Percentiles rank a stretch among this genome's conserved stretches.
Evolutionary conservation across 2,797 vertebrate genomes (phyloP).

Genomic region (Enteromius radiatus): DNA sequence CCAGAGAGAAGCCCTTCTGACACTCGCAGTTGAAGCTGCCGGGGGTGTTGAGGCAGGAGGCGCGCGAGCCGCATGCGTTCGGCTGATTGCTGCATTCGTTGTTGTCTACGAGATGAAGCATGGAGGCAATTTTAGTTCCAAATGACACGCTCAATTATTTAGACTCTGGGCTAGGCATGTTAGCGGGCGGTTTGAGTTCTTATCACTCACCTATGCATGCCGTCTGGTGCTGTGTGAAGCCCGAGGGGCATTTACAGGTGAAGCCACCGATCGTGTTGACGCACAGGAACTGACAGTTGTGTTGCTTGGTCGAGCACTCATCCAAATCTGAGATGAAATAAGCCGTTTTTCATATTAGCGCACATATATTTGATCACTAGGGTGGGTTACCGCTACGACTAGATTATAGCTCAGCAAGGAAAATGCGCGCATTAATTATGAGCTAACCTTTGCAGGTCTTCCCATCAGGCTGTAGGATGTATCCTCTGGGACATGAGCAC

Average conservation of each 20-base stretch:
- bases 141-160: constrained; percentile 28
- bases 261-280: constrained; percentile 82
- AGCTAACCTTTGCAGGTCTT: constrained; percentile 92
- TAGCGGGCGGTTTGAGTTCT: background rate
- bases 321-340: constrained; percentile 76
- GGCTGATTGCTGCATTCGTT: constrained; percentile 81
- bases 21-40: constrained; percentile 90
- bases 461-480: constrained; percentile 88
- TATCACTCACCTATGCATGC: constrained; percentile 81
- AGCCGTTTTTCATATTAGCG: background rate
- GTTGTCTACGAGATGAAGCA: constrained; percentile 73
- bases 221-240: constrained; percentile 83
- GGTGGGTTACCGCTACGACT: background rate
- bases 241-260: constrained; percentile 82
- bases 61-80: constrained; percentile 75
- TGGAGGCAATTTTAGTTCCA: constrained; percentile 23
- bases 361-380: background rate
- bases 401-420: background rate
- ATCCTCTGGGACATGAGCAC: constrained; percentile 91
- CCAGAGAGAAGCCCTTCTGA: constrained; percentile 88
- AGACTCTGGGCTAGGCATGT: background rate
- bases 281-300: constrained; percentile 88
- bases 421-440: background rate
- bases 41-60: constrained; percentile 78
- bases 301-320: constrained; percentile 83